Base-by-base conservation (phyloP, 2,888 invertebrate genomes). In the Enchytraeus crypticus region DNA sequence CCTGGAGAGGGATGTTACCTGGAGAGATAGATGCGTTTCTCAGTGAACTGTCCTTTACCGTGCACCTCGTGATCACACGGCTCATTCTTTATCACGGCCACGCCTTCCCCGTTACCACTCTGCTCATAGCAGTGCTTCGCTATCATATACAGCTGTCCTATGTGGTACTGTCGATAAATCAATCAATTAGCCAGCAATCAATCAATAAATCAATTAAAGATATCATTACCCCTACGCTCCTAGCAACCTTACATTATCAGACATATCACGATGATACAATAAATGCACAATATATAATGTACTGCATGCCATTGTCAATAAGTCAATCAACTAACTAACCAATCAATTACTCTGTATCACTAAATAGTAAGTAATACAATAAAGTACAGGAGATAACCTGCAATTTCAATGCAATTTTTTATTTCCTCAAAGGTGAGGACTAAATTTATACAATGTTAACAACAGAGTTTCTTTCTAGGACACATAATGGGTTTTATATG, bases 81-180 rank as follows among this genome's bases (percentile, higher is more conserved):
- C 65, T 85, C 84, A 78, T 92, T 92, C 63, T 87, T 87, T 8
- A 92, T 84, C 0, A 92, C 91, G 77, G 92, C 92, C 0, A 92
- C 92, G 2, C 92, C 92, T 79, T 92, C 91, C 0, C 91, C 90
- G 64, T 87, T 86, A 66, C 87, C 87, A 0, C 91, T 90, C 75
- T 93, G 91, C 74, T 92, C 92, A 72, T 88, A 85, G 77, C 92
- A 92, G 76, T 93, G 92, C 56, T 92, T 85, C 2, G 92, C 91
- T 73, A 92, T 92, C 92, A 92, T 93, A 78, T 92, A 92, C 63
- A 92, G 83, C 77, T 93, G 92, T 0, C 92, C 92, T 70, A 92
- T 86, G 69, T 85, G 87, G 78, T 92, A 92, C 92, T 92, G 77
- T 53, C 84, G 82, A 53, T 11, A 49, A 14, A 21, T 49, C 8